phyloP scores from a whole-genome alignment of 2,797 vertebrate species.

The Fistularia tabacaria region DNA sequence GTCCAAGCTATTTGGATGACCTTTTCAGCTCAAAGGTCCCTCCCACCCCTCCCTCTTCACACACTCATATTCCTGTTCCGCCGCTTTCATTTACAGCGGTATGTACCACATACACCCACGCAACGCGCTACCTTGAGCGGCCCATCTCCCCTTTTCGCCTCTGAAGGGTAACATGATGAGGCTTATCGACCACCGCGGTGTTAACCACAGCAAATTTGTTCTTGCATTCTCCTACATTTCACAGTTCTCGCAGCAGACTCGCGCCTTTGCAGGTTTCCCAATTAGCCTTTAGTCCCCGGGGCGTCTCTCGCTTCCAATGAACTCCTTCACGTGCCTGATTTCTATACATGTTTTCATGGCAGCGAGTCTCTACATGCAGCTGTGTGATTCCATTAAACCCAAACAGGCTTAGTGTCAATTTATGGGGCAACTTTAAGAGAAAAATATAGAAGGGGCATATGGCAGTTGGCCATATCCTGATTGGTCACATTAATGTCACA shows the following conservation, averaged over 20 bases:
- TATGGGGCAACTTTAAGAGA: neutral
- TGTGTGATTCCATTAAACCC: neutral
- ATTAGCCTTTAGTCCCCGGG: slow-evolving; percentile 34
- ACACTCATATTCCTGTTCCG: slow-evolving; percentile 26
- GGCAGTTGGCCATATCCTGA: too few relatives aligned
- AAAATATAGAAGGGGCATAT: too few relatives aligned
- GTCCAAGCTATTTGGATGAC: slow-evolving; percentile 61
- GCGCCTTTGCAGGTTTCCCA: slow-evolving; percentile 28
- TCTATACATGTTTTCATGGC: neutral
- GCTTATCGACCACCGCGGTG: slow-evolving; percentile 65
- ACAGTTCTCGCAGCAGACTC: slow-evolving; percentile 33
- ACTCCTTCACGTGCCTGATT: slow-evolving; percentile 3
- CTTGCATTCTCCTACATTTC: slow-evolving; percentile 49
- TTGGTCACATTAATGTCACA: too few relatives aligned
- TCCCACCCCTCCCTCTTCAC: slow-evolving; percentile 33
- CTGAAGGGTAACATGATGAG: slow-evolving; percentile 72
- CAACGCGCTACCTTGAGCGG: slow-evolving; percentile 33
- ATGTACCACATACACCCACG: neutral
- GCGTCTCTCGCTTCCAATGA: slow-evolving; percentile 16
- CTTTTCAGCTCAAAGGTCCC: slow-evolving; percentile 70
- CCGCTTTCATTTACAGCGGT: slow-evolving; percentile 39
- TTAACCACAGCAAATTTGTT: slow-evolving; percentile 72
- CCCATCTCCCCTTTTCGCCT: slow-evolving; percentile 63
- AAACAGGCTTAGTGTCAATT: slow-evolving; percentile 8
- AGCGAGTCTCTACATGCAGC: neutral